Evolutionary conservation across 2,888 invertebrate species (phyloP).

Genomic region (Morpho helenor): DNA sequence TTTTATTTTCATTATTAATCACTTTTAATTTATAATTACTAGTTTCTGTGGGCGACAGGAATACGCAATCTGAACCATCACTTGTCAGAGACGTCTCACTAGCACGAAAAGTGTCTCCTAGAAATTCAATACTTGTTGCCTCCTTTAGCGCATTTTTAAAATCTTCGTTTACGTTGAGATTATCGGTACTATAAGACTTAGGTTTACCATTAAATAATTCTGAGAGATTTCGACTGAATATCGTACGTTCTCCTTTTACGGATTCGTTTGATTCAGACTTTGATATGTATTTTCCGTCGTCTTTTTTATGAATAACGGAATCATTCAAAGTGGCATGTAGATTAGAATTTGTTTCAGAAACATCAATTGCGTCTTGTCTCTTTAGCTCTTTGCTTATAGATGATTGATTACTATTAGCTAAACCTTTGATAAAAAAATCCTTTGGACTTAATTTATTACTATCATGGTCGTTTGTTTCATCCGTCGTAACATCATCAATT

Average conservation of each 20-base stretch:
- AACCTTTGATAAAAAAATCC: slow-evolving; percentile 28
- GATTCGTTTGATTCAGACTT: slow-evolving; percentile 42
- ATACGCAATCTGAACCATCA: slow-evolving; percentile 60
- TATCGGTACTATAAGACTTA: slow-evolving; percentile 66
- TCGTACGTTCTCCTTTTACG: slow-evolving; percentile 40
- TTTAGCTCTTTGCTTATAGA: slow-evolving; percentile 47
- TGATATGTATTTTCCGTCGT: slow-evolving; percentile 17
- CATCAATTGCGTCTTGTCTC: slow-evolving; percentile 59
- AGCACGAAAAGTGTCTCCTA: slow-evolving; percentile 37
- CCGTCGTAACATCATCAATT: slow-evolving; percentile 55
- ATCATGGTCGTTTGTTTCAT: slow-evolving; percentile 58
- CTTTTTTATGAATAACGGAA: slow-evolving; percentile 32
- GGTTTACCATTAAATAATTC: slow-evolving; percentile 64
- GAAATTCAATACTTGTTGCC: slow-evolving; percentile 63
- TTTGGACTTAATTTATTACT: slow-evolving; percentile 33
- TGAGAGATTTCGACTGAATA: slow-evolving; percentile 49
- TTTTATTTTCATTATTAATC: slow-evolving; percentile 22
- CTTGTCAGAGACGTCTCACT: slow-evolving; percentile 55
- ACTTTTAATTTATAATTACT: slow-evolving; percentile 38
- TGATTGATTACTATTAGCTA: slow-evolving; percentile 37
- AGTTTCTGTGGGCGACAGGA: slow-evolving; percentile 44
- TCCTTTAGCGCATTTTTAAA: slow-evolving; percentile 57
- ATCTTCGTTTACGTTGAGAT: slow-evolving; percentile 46
- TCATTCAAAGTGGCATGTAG: slow-evolving; percentile 43
- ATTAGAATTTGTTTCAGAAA: slow-evolving; percentile 35